Percentiles rank a stretch among this genome's conserved stretches.
Conservation (phyloP, 53 echinoderm and acorn worm species). For the Antedon mediterranea region DNA sequence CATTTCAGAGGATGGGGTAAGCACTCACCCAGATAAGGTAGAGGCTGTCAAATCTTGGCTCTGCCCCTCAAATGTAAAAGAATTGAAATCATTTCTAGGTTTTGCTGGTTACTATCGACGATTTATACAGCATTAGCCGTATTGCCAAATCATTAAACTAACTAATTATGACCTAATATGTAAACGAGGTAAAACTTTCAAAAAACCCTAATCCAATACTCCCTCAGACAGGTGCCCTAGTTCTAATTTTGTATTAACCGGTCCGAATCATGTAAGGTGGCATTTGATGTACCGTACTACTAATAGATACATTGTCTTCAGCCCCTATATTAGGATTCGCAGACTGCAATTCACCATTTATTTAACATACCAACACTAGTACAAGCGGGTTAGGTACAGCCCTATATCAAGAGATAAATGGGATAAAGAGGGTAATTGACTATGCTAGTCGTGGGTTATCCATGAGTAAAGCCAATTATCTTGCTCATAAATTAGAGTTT, state of each 20-base stretch:
- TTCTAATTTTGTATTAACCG: too few relatives aligned
- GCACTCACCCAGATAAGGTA: conserved; percentile 41
- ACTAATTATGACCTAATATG: conserved; percentile 16
- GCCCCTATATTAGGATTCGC: too few relatives aligned
- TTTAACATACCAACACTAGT: too few relatives aligned
- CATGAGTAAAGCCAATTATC: conserved; percentile 32
- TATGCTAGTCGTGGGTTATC: conserved; percentile 45
- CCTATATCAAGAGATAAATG: too few relatives aligned
- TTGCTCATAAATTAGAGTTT: conserved; percentile 32
- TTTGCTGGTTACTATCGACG: conserved; percentile 55
- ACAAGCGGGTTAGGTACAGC: too few relatives aligned
- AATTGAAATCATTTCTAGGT: conserved; percentile 44
- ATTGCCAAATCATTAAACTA: too few relatives aligned
- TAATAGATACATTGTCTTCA: conserved; percentile 25
- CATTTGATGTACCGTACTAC: too few relatives aligned
- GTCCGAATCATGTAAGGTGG: too few relatives aligned
- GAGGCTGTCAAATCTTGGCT: conserved; percentile 36
- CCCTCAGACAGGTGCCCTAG: conserved; percentile 15
- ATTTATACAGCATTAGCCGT: conserved; percentile 33
- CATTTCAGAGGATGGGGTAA: conserved; percentile 29
- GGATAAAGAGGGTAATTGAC: conserved; percentile 25
- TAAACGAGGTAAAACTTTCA: neutral
- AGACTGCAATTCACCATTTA: too few relatives aligned
- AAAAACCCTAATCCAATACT: neutral
- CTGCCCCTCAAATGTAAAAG: conserved; percentile 24